phyloP scores from a whole-genome alignment of 64 coral and sea anemone species.

The Montipora foliosa region DNA sequence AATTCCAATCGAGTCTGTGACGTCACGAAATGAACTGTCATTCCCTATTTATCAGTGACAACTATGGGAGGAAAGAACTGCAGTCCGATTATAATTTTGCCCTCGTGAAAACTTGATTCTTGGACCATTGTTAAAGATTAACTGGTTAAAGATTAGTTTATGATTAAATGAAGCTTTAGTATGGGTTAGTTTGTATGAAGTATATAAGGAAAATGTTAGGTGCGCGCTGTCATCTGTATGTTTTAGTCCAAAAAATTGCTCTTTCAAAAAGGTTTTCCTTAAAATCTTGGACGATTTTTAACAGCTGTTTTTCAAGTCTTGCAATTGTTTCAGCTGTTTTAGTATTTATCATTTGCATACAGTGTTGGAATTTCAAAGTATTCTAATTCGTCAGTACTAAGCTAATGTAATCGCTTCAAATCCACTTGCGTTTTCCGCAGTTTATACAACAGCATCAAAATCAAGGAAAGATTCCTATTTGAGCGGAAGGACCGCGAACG shows the following conservation, averaged over 20 bases:
- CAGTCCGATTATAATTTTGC: background rate
- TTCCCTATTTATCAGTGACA: too few relatives aligned
- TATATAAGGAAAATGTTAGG: too few relatives aligned
- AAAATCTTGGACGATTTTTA: background rate
- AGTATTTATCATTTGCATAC: background rate
- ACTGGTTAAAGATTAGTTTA: too few relatives aligned
- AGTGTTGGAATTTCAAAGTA: slow-evolving; percentile 25
- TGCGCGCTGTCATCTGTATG: background rate
- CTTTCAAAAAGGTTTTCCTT: background rate
- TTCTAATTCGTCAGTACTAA: background rate
- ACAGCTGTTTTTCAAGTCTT: background rate
- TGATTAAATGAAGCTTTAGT: too few relatives aligned
- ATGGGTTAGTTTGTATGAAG: too few relatives aligned
- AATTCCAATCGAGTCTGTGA: background rate
- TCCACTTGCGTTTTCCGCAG: background rate
- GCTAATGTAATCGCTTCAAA: background rate
- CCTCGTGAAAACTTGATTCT: background rate
- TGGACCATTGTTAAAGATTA: too few relatives aligned
- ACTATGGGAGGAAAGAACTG: background rate
- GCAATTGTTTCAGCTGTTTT: background rate
- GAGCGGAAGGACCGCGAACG: background rate
- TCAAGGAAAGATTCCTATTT: background rate
- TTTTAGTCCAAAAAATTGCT: background rate
- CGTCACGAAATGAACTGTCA: slow-evolving; percentile 16
- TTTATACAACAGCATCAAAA: background rate